Conservation (phyloP, 2,113 vertebrate species). For the Noctilio leporinus region DNA sequence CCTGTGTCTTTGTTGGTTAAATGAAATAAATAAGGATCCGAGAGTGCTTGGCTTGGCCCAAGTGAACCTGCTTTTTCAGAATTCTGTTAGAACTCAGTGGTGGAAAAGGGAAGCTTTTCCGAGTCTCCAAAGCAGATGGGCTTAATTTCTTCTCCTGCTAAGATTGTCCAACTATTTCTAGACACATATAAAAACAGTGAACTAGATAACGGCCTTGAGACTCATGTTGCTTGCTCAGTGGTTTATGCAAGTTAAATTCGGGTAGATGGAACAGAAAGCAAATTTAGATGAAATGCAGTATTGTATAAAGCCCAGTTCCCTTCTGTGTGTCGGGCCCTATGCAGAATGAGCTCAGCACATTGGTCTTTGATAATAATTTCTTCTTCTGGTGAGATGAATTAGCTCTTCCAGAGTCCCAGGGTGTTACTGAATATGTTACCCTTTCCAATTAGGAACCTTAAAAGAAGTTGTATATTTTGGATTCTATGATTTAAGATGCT, state of each 20-base stretch:
- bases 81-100: not conserved
- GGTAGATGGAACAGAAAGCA: slow-evolving; percentile 73
- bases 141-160: slow-evolving; percentile 69
- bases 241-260: slow-evolving; percentile 75
- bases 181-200: slow-evolving; percentile 72
- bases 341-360: not conserved
- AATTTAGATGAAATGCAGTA: slow-evolving; percentile 61
- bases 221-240: slow-evolving; percentile 72
- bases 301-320: slow-evolving; percentile 59
- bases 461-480: slow-evolving; percentile 70
- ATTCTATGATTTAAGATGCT: slow-evolving; percentile 70
- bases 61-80: not conserved
- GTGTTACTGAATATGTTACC: slow-evolving; percentile 14
- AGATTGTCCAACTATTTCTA: slow-evolving; percentile 71
- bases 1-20: not conserved
- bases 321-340: not conserved
- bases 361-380: slow-evolving; percentile 29
- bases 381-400: slow-evolving; percentile 32
- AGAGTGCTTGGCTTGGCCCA: not conserved
- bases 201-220: slow-evolving; percentile 63
- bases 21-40: not conserved
- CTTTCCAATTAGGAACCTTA: slow-evolving; percentile 48
- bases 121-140: slow-evolving; percentile 59
- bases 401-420: not conserved
- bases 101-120: slow-evolving; percentile 25